Evolutionary conservation across 2,797 vertebrate species (phyloP).

Genomic region (Carcharodon carcharias): DNA sequence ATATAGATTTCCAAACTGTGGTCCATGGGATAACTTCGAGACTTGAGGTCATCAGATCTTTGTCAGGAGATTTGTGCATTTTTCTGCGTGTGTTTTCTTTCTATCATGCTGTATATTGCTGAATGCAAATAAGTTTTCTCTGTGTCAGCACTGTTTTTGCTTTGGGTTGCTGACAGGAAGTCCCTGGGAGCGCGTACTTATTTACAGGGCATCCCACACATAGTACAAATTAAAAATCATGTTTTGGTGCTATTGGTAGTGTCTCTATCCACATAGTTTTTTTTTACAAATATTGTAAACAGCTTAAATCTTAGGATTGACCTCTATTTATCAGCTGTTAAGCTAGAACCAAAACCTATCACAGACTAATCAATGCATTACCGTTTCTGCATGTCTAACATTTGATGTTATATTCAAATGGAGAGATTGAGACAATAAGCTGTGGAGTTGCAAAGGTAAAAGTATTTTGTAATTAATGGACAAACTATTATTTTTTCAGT

Average conservation of each 20-base stretch:
- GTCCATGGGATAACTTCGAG: background rate
- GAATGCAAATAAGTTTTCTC: background rate
- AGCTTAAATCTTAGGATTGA: background rate
- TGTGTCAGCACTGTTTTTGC: background rate
- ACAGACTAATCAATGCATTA: background rate
- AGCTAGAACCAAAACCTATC: background rate
- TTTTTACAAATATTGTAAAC: background rate
- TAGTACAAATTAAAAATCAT: background rate
- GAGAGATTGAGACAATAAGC: background rate
- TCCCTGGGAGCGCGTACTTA: background rate
- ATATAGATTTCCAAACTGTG: background rate
- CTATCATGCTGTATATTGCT: background rate
- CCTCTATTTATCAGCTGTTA: background rate
- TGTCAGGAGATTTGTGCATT: background rate
- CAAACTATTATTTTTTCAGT: background rate
- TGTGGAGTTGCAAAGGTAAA: background rate
- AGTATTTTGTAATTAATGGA: background rate
- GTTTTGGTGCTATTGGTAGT: background rate
- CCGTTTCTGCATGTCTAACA: background rate
- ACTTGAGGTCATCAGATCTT: background rate
- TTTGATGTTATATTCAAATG: background rate
- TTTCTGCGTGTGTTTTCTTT: background rate
- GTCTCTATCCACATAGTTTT: background rate
- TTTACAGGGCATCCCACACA: background rate
- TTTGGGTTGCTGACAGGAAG: background rate